phyloP scores from a whole-genome alignment of 2,888 invertebrate species.

The Pedicia rivosa region DNA sequence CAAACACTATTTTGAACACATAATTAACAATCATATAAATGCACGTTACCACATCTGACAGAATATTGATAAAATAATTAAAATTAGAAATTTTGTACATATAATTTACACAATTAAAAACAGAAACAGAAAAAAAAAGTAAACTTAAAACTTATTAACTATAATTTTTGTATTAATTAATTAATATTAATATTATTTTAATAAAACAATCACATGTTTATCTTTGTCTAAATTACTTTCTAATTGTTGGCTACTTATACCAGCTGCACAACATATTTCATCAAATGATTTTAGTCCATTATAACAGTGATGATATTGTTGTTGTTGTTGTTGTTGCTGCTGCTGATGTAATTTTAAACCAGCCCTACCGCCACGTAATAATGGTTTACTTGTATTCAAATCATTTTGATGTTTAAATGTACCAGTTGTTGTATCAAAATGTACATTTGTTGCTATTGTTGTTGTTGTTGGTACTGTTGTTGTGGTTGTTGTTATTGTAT shows the following conservation, averaged over 20 bases:
- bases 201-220: constrained; percentile 52
- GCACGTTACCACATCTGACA: no score
- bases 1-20: no score
- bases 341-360: background rate
- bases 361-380: constrained; percentile 11
- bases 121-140: no score
- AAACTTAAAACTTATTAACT: no score
- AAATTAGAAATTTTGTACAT: no score
- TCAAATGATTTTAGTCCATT: constrained; percentile 47
- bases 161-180: no score
- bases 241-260: constrained; percentile 49
- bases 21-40: no score
- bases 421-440: constrained; percentile 1
- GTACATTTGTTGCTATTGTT: background rate
- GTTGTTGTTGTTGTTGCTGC: background rate
- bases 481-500: constrained; percentile 2
- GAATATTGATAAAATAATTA: no score
- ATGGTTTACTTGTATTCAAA: constrained; percentile 10
- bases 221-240: constrained; percentile 65
- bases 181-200: constrained; percentile 43
- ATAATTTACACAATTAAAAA: no score
- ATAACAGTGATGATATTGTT: constrained; percentile 21
- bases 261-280: constrained; percentile 69
- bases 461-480: background rate
- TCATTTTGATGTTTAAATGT: background rate